phyloP scores from a whole-genome alignment of 53 echinoderm and acorn worm species.

The Arbacia lixula region DNA sequence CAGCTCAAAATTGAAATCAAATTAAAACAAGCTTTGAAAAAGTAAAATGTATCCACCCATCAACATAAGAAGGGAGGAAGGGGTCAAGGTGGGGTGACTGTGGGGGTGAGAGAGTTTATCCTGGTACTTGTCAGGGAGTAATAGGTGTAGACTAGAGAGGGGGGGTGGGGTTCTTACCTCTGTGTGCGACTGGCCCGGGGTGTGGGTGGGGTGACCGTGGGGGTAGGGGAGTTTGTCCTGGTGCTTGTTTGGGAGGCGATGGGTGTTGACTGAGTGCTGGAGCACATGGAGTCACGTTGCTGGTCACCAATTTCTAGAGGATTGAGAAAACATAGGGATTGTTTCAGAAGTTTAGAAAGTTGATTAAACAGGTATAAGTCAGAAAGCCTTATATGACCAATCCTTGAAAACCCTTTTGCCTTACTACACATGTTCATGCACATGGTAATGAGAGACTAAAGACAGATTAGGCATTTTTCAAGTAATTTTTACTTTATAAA shows the following conservation, averaged over 20 bases:
- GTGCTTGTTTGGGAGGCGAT: slow-evolving; percentile 82
- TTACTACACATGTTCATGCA: no score
- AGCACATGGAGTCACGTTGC: slow-evolving; percentile 66
- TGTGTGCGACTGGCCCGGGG: slow-evolving; percentile 92
- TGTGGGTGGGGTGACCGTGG: slow-evolving; percentile 92
- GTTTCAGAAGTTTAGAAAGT: no score
- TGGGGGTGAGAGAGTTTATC: slow-evolving; percentile 79
- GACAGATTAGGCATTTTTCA: no score
- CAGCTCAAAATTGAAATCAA: no score
- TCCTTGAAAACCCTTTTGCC: no score
- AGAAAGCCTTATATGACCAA: no score
- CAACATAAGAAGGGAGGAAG: no score
- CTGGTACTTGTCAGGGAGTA: slow-evolving; percentile 77
- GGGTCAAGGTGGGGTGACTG: slow-evolving; percentile 97
- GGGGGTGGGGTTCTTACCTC: slow-evolving; percentile 60
- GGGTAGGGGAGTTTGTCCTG: slow-evolving; percentile 82
- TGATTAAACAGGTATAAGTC: no score
- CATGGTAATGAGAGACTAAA: no score
- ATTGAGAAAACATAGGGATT: neutral
- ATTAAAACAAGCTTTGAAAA: no score
- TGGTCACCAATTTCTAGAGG: slow-evolving; percentile 64
- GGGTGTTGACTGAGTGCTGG: slow-evolving; percentile 82
- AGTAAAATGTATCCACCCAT: no score
- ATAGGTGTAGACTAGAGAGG: slow-evolving; percentile 77
- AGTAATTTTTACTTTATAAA: no score